Evolutionary conservation across 64 coral and sea anemone genomes (phyloP).

Genomic region (Pocillopora damicornis): DNA sequence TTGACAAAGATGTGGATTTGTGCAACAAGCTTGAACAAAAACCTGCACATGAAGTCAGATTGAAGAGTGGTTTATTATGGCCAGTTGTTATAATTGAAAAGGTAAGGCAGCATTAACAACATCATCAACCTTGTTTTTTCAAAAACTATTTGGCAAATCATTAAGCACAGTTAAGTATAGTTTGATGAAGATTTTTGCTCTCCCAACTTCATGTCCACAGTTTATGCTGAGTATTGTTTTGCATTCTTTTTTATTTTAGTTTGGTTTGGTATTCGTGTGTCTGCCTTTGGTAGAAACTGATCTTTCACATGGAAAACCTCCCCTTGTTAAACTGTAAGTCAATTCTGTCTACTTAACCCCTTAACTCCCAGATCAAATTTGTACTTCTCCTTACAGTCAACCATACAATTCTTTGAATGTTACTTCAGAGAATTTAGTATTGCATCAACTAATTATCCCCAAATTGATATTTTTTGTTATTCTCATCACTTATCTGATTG

Average conservation of each 20-base stretch:
- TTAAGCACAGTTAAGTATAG: too few species aligned
- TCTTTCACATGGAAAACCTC: conserved; percentile 23
- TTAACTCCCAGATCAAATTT: too few species aligned
- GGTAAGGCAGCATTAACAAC: conserved; percentile 21
- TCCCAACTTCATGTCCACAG: background rate
- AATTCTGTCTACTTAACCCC: background rate
- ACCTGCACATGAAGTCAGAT: conserved; percentile 68
- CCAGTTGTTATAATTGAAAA: conserved; percentile 79
- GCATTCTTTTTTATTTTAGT: conserved; percentile 10
- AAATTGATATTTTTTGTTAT: too few species aligned
- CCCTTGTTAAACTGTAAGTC: conserved; percentile 68
- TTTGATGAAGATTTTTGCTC: too few species aligned
- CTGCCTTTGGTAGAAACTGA: conserved; percentile 48
- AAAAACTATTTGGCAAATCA: too few species aligned
- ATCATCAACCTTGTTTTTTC: background rate
- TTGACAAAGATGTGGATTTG: conserved; percentile 63
- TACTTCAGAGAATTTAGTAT: too few species aligned
- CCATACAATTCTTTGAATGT: too few species aligned
- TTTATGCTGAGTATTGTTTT: background rate
- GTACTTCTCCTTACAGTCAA: too few species aligned
- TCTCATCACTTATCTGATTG: too few species aligned
- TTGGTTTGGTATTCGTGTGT: conserved; percentile 64
- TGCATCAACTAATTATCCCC: too few species aligned
- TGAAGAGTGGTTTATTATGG: conserved; percentile 73
- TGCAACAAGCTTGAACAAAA: conserved; percentile 63